Conservation (phyloP, 2,797 vertebrate species). For the Kryptopterus vitreolus region DNA sequence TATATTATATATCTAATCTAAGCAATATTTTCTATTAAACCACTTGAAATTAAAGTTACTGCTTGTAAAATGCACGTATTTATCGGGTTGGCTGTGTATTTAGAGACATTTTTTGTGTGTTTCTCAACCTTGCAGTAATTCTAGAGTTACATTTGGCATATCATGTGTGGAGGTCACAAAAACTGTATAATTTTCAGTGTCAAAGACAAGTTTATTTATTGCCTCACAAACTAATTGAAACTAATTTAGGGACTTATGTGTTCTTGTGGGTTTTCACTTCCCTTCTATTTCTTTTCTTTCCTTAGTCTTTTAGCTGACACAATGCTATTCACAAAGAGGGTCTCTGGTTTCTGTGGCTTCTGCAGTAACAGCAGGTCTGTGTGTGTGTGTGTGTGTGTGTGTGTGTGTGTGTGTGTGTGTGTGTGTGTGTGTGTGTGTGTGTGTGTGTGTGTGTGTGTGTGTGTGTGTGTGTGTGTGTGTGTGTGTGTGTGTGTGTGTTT, state of each 20-base stretch:
- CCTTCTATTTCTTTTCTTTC: background rate
- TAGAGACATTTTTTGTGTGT: background rate
- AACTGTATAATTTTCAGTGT: background rate
- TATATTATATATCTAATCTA: no score
- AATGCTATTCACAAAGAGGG: constrained; percentile 34
- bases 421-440: no score
- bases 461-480: no score
- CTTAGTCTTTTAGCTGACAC: constrained; percentile 46
- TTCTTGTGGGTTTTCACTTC: background rate
- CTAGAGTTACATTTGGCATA: background rate
- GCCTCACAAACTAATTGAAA: background rate
- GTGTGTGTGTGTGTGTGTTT: background rate
- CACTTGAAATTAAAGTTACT: no score
- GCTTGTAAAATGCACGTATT: no score
- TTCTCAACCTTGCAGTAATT: background rate
- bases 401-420: background rate
- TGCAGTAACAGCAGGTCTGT: constrained; percentile 27
- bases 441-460: no score
- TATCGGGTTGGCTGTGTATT: background rate
- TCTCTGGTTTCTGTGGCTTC: constrained; percentile 46
- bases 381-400: background rate
- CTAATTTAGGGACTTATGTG: background rate
- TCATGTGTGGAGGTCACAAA: background rate
- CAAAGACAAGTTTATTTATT: background rate
- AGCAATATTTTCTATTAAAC: no score